Conservation (phyloP, 2,888 invertebrate species). For the Cephus runcator region DNA sequence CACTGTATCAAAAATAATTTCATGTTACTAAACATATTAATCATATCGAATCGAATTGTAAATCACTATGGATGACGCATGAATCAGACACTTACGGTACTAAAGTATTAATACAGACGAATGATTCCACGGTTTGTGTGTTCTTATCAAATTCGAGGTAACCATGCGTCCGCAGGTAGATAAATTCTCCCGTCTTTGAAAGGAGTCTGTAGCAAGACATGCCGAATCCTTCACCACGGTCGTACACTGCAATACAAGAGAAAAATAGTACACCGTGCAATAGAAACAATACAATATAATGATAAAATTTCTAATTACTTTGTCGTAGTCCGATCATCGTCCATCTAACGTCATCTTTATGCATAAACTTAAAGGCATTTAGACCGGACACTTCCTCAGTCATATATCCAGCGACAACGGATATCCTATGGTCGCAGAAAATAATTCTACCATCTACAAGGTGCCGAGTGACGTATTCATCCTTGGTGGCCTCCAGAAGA, state of each 20-base stretch:
- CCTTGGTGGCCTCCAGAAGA: constrained; percentile 75
- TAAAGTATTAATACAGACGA: constrained; percentile 87
- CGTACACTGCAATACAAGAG: constrained; percentile 75
- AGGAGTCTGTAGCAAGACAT: constrained; percentile 87
- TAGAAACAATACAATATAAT: not conserved
- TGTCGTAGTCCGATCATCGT: constrained; percentile 87
- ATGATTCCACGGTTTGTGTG: constrained; percentile 83
- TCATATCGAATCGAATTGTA: constrained; percentile 1
- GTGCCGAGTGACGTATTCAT: constrained; percentile 92
- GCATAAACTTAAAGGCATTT: constrained; percentile 91
- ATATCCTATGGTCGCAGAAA: constrained; percentile 91
- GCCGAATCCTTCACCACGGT: constrained; percentile 83
- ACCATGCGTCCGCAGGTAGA: constrained; percentile 86
- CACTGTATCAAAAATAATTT: constrained; percentile 58
- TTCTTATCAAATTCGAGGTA: constrained; percentile 83
- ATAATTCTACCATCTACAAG: constrained; percentile 89
- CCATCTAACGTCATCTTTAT: constrained; percentile 89
- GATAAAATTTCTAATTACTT: constrained; percentile 67
- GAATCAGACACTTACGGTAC: constrained; percentile 65
- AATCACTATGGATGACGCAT: not conserved
- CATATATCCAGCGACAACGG: constrained; percentile 89
- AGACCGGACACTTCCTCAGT: constrained; percentile 88
- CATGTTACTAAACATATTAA: constrained; percentile 1
- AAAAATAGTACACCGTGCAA: constrained; percentile 38
- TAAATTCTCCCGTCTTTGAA: constrained; percentile 84